Evolutionary conservation across 2,797 vertebrate species (phyloP), one percentile per base, ranked within the genome.

Genomic region (Helicolenus hilgendorfi): DNA sequence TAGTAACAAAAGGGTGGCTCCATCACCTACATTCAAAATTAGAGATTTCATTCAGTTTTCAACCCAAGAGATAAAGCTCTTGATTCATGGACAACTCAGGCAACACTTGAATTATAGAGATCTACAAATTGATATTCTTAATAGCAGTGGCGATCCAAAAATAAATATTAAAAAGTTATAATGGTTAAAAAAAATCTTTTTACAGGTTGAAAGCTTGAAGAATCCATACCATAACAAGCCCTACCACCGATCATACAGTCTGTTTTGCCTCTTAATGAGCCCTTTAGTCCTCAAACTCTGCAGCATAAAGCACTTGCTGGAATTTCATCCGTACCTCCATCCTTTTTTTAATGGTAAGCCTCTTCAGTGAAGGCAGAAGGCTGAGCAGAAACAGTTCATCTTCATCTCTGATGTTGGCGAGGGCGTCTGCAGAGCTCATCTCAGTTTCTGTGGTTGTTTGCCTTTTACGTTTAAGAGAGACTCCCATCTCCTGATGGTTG

Each of bases 241-340:
- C 7, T 38, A 11, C 20, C 2, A 68, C 9, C 1, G 3, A 4
- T 18, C 5, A 70, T 29, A 38, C 3, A 36, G 0, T 29, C n/a
- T 49, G 58, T 45, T 41, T 8, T 53, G 11, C 22, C 31, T 65
- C 62, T 27, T 3, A 31, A 38, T 26, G n/a, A 67, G 13, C 14
- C 45, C 6, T 81, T 90, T n/a, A 93, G 74, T 91, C 90, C 49
- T 95, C 92, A 86, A 96, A 96, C 84, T 96, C 95, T 65, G 95
- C 93, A 73, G 87, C 79, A 82, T 95, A 96, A 78, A 96, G 91
- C 60, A 95, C 92, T 83, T 96, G 92, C 84, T 96, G 95, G 77
- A 96, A 96, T 58, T 93, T 96, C 92, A 96, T 92, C 41, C 94
- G 87, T 71, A 96, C 94, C 77, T 94, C 95, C 91, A 94, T 94